These are phyloP conservation scores for Ciconia nigra DNA, from an alignment of 2,797 vertebrate species.

Conservation along the genomic window DNA sequence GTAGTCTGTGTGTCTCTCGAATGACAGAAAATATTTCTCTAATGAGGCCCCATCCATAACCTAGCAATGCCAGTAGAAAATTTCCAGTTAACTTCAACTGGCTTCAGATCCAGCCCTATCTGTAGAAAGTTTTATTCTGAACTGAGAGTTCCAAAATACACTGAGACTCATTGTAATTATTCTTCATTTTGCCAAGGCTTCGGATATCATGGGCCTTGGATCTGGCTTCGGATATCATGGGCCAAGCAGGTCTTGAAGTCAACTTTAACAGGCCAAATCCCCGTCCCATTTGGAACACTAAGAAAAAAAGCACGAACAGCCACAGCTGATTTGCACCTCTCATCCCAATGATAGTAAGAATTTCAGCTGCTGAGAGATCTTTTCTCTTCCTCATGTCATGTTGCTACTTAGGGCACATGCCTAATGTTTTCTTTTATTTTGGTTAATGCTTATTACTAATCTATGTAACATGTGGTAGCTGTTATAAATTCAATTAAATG, in stretches of 20 bases:
- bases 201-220: too few relatives aligned
- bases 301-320: background rate
- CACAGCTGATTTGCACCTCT: background rate
- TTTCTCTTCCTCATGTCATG: background rate
- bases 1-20: background rate
- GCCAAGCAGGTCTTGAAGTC: background rate
- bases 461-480: conserved; percentile 17
- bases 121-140: background rate
- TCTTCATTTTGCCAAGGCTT: background rate
- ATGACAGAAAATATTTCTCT: background rate
- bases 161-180: background rate
- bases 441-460: conserved; percentile 54
- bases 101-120: background rate
- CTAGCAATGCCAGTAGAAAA: background rate
- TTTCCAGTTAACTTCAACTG: background rate
- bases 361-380: background rate
- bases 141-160: background rate
- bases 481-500: conserved; percentile 57
- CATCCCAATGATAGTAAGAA: background rate
- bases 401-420: background rate
- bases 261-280: background rate
- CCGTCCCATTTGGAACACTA: background rate
- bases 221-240: background rate
- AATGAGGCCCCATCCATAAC: background rate
- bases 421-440: conserved; percentile 42